phyloP scores from a whole-genome alignment of 2,888 invertebrate species.

The Phasia obesa region DNA sequence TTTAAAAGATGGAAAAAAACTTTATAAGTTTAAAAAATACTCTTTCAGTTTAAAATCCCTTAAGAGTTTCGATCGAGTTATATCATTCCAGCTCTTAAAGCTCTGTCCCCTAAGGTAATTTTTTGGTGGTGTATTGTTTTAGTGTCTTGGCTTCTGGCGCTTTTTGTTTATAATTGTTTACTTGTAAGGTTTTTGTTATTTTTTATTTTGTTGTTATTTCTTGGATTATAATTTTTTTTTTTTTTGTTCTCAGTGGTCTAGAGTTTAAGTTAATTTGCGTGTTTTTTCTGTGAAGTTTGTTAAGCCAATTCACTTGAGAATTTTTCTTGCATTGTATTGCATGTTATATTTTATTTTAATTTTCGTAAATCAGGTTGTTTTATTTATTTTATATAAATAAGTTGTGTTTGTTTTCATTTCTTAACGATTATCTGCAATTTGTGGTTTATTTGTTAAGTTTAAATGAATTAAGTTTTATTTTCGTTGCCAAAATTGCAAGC shows the following conservation, averaged over 20 bases:
- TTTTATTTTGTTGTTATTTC: constrained; percentile 42
- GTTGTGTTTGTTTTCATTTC: constrained; percentile 30
- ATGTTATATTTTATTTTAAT: constrained; percentile 53
- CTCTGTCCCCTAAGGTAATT: neutral
- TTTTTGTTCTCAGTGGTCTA: constrained; percentile 32
- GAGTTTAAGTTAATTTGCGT: constrained; percentile 71
- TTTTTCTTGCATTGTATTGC: constrained; percentile 50
- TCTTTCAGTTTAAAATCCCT: too few species aligned
- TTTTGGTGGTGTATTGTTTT: constrained; percentile 52
- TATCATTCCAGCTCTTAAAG: constrained; percentile 3
- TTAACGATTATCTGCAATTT: constrained; percentile 65
- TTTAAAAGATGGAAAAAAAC: too few species aligned
- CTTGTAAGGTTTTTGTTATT: constrained; percentile 33
- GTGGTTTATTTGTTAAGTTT: constrained; percentile 66
- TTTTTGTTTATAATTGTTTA: constrained; percentile 50
- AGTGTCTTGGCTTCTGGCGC: constrained; percentile 69
- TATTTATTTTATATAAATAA: constrained; percentile 53
- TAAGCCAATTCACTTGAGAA: constrained; percentile 68
- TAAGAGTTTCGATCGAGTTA: too few species aligned
- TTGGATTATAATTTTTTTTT: neutral
- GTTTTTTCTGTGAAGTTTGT: constrained; percentile 60
- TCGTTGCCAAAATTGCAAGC: constrained; percentile 60
- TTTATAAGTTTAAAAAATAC: too few species aligned
- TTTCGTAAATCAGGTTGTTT: constrained; percentile 70
- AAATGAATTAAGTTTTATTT: constrained; percentile 57